phyloP scores from a whole-genome alignment of 2,113 vertebrate species.

The Cochlearius cochlearius region DNA sequence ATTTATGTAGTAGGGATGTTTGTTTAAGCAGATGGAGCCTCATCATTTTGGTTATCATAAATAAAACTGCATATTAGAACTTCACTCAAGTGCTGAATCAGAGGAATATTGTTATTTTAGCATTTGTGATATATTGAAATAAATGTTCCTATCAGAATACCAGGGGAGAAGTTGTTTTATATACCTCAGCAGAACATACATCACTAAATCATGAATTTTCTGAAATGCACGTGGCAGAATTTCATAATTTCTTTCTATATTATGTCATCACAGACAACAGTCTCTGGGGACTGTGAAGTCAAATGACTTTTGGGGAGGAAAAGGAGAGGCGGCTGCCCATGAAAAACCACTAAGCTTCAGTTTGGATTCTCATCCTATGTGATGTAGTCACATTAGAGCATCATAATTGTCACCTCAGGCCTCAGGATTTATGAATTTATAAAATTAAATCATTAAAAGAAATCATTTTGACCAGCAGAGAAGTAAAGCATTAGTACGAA shows the following conservation, averaged over 20 bases:
- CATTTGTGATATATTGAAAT: background rate
- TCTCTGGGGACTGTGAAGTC: background rate
- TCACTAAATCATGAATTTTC: background rate
- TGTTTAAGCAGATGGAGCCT: background rate
- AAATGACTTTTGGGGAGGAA: background rate
- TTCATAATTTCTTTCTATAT: background rate
- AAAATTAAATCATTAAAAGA: background rate
- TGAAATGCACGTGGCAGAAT: background rate
- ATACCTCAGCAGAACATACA: background rate
- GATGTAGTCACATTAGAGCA: background rate
- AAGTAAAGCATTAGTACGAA: background rate
- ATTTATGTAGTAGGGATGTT: background rate
- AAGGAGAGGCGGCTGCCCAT: background rate
- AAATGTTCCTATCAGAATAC: background rate
- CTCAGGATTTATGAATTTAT: background rate
- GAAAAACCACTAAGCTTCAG: background rate
- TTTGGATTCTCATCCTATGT: background rate
- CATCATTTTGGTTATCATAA: background rate
- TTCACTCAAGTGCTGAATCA: background rate
- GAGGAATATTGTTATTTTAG: background rate
- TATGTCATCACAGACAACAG: background rate
- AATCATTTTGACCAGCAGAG: background rate
- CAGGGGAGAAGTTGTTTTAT: background rate
- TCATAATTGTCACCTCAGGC: background rate
- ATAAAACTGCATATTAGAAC: background rate